These are phyloP conservation scores for Turritopsis dohrnii DNA, from an alignment of 30 jellyfish, hydroid and myxozoan species.

Conservation along the genomic window DNA sequence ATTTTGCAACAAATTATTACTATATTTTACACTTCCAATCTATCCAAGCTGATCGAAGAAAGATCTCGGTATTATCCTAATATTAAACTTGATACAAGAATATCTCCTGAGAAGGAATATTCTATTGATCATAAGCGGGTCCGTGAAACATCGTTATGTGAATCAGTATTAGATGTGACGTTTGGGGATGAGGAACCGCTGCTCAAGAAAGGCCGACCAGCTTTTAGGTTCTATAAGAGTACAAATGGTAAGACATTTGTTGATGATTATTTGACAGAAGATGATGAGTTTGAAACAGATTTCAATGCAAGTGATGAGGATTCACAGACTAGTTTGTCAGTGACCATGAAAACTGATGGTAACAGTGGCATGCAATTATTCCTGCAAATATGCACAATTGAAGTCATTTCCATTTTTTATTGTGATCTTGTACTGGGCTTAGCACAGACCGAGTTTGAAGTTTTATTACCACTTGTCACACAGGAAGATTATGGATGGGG, in stretches of 20 bases:
- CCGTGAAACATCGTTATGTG: slow-evolving; percentile 41
- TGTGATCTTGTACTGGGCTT: slow-evolving; percentile 89
- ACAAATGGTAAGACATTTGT: slow-evolving; percentile 19
- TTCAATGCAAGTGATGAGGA: neutral
- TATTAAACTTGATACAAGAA: slow-evolving; percentile 26
- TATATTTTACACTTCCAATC: slow-evolving; percentile 20
- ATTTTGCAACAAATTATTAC: slow-evolving; percentile 62
- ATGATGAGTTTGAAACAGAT: slow-evolving; percentile 10
- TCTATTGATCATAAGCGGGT: slow-evolving; percentile 16
- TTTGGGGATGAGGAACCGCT: slow-evolving; percentile 32
- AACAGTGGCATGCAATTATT: neutral
- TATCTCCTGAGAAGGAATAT: neutral
- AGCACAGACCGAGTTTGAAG: slow-evolving; percentile 97
- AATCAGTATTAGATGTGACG: slow-evolving; percentile 27
- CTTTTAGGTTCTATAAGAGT: slow-evolving; percentile 13
- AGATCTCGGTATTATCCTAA: slow-evolving; percentile 28
- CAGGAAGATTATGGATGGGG: slow-evolving; percentile 94
- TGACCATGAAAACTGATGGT: too few relatives aligned
- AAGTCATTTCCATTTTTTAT: slow-evolving; percentile 65
- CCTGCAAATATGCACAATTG: slow-evolving; percentile 46
- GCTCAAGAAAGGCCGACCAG: slow-evolving; percentile 1
- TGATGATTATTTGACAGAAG: slow-evolving; percentile 30
- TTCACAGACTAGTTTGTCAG: neutral
- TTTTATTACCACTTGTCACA: slow-evolving; percentile 81
- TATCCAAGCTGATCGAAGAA: slow-evolving; percentile 26